Evolutionary conservation across 1,140 invertebrate genomes (phyloP), one percentile per base, ranked within the genome.

Genomic region (Epicauta chinensis): DNA sequence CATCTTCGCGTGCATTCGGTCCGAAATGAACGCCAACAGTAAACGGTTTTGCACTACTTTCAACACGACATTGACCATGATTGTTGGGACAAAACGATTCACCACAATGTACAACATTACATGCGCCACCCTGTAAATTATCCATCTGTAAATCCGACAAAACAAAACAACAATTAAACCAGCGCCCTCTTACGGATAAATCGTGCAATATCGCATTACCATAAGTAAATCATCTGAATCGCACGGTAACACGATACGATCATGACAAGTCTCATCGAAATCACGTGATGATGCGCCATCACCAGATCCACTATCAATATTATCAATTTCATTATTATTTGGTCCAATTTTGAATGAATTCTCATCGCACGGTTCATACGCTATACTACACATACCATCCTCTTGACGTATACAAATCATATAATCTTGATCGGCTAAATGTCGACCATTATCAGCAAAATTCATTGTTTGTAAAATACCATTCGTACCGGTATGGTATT

Each of bases 181-280:
- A n/a, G n/a, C n/a, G n/a, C n/a, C n/a, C n/a, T n/a, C n/a, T n/a
- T n/a, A n/a, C n/a, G n/a, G n/a, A n/a, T n/a, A n/a, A n/a, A n/a
- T n/a, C n/a, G n/a, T n/a, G n/a, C n/a, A n/a, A n/a, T n/a, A n/a
- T n/a, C n/a, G n/a, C n/a, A 43, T 76, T 62, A 87, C 86, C 71
- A 80, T 80, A 46, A 89, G 77, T 63, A 90, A 86, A 65, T 90
- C 87, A 61, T 90, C 87, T 37, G 84, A 82, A 59, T 89, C 87
- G 62, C 87, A 90, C 0, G 87, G 86, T 68, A 89, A 81, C 1
- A 87, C 79, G 35, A 90, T 79, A 32, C 83, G 75, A 63, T 91
- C 86, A 2, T 70, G 72, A 60, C 87, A 91, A 1, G 77, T 73
- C 23, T 3, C 4, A 55, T 73, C 73, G 51, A 51, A 14, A 7